A percentile compares a stretch with the other conserved stretches of the same genome.
Conservation (phyloP, 1,140 invertebrate genomes). For the Drosophila seguyi region DNA sequence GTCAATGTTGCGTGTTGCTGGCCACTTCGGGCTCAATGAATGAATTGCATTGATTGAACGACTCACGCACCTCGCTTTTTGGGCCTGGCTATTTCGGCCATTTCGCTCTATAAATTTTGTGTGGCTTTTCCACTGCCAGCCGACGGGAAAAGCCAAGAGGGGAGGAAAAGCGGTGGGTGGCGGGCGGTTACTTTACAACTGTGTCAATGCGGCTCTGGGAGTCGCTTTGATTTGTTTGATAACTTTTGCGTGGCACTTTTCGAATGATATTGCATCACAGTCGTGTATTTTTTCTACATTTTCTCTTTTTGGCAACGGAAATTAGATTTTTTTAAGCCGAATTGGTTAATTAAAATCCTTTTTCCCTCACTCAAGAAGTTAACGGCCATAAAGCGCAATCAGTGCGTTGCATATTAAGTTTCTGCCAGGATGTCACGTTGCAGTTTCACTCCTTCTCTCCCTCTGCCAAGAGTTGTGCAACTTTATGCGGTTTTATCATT, state of each 20-base stretch:
- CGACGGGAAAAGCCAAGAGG: constrained; percentile 11
- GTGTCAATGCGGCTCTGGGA: constrained; percentile 55
- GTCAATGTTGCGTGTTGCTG: constrained; percentile 58
- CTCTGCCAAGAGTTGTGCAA: constrained; percentile 57
- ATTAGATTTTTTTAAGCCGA: constrained; percentile 59
- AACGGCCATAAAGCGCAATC: constrained; percentile 67
- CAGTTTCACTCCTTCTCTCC: constrained; percentile 29
- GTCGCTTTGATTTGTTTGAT: constrained; percentile 69
- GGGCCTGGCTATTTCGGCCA: constrained; percentile 26
- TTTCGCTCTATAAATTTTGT: constrained; percentile 66
- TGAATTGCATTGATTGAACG: constrained; percentile 81
- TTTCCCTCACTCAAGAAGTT: constrained; percentile 55
- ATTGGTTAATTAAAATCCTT: constrained; percentile 77
- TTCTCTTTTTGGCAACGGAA: constrained; percentile 56
- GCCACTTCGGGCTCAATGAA: constrained; percentile 72
- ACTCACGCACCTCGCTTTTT: constrained; percentile 64
- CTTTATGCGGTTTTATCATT: constrained; percentile 13
- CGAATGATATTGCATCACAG: constrained; percentile 48
- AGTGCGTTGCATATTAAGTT: constrained; percentile 68
- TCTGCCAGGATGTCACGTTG: constrained; percentile 75
- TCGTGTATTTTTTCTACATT: constrained; percentile 8
- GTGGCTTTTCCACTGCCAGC: constrained; percentile 36
- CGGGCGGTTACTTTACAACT: constrained; percentile 39
- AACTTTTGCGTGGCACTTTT: constrained; percentile 69
- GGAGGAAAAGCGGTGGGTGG: constrained; percentile 17